phyloP scores from a whole-genome alignment of 2,113 vertebrate genomes.

The Cyprinodon brontotheroides region DNA sequence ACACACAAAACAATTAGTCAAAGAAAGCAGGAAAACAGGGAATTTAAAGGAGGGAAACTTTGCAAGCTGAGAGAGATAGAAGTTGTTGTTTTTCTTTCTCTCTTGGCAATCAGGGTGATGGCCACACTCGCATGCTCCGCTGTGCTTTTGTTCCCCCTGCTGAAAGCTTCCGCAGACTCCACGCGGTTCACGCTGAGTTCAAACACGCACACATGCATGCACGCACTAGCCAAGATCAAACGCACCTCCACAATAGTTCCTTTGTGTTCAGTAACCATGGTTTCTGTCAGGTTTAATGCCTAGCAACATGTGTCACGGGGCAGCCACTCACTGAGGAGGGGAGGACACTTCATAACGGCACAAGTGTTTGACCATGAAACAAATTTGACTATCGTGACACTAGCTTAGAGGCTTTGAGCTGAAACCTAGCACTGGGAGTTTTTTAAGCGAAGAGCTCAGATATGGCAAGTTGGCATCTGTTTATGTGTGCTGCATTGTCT shows the following conservation, averaged over 20 bases:
- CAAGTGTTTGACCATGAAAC: slow-evolving; percentile 76
- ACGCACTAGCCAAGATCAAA: slow-evolving; percentile 73
- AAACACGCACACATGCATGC: slow-evolving; percentile 52
- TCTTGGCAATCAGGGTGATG: slow-evolving; percentile 72
- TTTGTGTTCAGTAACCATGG: slow-evolving; percentile 79
- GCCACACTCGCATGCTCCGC: slow-evolving; percentile 64
- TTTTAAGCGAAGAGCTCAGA: slow-evolving; percentile 5
- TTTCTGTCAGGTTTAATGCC: slow-evolving; percentile 80
- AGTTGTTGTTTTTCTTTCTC: slow-evolving; percentile 72
- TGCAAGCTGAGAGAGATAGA: slow-evolving; percentile 61
- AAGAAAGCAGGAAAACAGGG: slow-evolving; percentile 65
- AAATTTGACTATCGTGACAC: slow-evolving; percentile 57
- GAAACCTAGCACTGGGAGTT: slow-evolving; percentile 32
- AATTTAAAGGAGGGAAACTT: slow-evolving; percentile 66
- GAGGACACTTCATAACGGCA: slow-evolving; percentile 68
- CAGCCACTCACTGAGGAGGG: slow-evolving; percentile 71
- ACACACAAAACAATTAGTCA: slow-evolving; percentile 69
- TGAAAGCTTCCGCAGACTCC: slow-evolving; percentile 72
- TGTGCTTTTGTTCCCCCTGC: slow-evolving; percentile 71
- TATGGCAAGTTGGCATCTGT: not conserved
- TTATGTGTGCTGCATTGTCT: slow-evolving; percentile 8
- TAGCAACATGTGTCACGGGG: slow-evolving; percentile 79
- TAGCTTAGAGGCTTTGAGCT: slow-evolving; percentile 47
- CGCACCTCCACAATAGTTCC: slow-evolving; percentile 74
- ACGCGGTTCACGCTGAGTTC: slow-evolving; percentile 74